Base-by-base conservation (phyloP, 2,797 vertebrate species). In the Gymnocypris eckloni region DNA sequence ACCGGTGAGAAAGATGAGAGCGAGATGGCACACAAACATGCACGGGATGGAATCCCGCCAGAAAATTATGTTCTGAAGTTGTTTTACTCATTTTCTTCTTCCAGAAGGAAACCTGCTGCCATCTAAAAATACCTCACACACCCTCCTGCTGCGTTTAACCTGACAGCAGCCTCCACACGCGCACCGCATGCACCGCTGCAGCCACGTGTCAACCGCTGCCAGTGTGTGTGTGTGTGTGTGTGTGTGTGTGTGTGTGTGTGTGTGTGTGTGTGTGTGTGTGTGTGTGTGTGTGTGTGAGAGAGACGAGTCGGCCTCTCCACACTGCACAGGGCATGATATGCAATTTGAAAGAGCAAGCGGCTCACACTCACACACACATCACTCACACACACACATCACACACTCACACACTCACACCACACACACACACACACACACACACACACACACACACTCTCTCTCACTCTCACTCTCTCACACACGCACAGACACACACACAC, bases 241-340 rank as follows among this genome's bases (percentile, higher is more conserved):
- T 28, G 81, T 59, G 33, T 70, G 22, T 69, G 59, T 50, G 64
- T 64, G 28, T 33, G 71, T n/a, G 43, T 59, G 81, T 72, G 48
- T 78, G 59, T 59, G 28, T 28, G 28, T 28, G 28, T 28, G 28
- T 28, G 28, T 28, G 81, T 59, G 33, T 70, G 22, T 77, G 59
- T 50, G 64, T 64, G 70, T 48, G 56, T 54, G 81, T 43, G 33
- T 69, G 20, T 77, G 59, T 13, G 61, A 50, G 70, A 37, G 43
- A 41, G 50, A 71, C 83, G 33, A 39, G 50, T 79, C 18, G n/a
- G 75, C 54, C 33, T 84, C 83, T 84, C 67, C 50, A 61, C 39
- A 56, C 83, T 70, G 9, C 45, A 76, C 75, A 59, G 64, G 75
- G 79, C 83, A 69, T 66, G 50, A 78, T 64, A 84, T 61, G 48